These are phyloP conservation scores for Anguilla pacifica DNA, from an alignment of 2,797 vertebrate species.

Conservation along the genomic window DNA sequence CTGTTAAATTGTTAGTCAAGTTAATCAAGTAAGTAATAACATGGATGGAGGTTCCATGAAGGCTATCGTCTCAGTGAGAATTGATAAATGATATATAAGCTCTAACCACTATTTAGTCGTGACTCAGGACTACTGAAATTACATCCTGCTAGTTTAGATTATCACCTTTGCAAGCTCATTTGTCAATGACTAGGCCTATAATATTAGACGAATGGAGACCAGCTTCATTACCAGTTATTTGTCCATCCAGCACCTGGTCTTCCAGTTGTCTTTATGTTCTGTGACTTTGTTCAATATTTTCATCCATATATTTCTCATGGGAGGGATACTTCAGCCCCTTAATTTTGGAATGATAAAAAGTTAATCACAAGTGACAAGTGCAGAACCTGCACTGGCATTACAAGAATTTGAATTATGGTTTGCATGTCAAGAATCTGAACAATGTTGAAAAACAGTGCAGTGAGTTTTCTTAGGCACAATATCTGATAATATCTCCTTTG, in stretches of 20 bases:
- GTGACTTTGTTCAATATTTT: background rate
- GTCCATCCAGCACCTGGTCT: background rate
- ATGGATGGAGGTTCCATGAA: background rate
- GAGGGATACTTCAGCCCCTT: background rate
- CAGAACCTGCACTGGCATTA: background rate
- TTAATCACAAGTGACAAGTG: background rate
- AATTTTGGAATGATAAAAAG: background rate
- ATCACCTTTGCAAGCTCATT: background rate
- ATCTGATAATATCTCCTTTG: background rate
- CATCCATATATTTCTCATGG: background rate
- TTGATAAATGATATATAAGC: conserved; percentile 25
- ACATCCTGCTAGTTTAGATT: conserved; percentile 15
- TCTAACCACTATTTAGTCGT: conserved; percentile 8
- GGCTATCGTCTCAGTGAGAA: conserved; percentile 18
- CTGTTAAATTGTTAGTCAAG: conserved; percentile 7
- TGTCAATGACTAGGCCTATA: background rate
- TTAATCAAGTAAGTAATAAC: background rate
- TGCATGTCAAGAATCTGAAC: background rate
- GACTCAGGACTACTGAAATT: conserved; percentile 19
- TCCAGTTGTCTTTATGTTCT: background rate
- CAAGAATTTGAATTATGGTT: conserved; percentile 4
- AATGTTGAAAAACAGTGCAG: background rate
- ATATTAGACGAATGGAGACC: background rate
- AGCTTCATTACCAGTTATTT: background rate
- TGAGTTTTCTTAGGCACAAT: background rate